Evolutionary conservation across 2,113 vertebrate genomes (phyloP).

Genomic region (Nannobrachium achirus): DNA sequence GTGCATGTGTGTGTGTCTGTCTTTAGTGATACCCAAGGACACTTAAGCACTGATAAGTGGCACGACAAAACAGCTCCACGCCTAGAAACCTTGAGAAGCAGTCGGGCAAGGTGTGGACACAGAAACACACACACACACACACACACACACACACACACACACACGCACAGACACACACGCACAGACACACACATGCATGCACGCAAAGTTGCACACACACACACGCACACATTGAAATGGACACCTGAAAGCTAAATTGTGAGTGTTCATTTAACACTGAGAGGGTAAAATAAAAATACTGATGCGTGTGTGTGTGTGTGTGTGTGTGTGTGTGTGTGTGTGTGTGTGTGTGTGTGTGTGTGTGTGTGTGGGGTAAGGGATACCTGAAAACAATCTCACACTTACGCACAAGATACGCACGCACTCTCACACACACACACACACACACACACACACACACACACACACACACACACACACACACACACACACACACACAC

Average conservation of each 20-base stretch:
- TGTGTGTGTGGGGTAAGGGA: not conserved
- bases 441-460: not conserved
- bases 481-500: conserved; percentile 9
- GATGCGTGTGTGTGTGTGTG: too few species aligned
- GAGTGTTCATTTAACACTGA: too few species aligned
- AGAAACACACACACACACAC: not conserved
- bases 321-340: too few species aligned
- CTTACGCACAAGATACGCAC: not conserved
- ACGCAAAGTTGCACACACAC: not conserved
- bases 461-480: conserved; percentile 1
- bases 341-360: too few species aligned
- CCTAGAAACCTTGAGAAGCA: conserved; percentile 56
- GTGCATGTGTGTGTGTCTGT: conserved; percentile 13
- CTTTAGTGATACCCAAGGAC: conserved; percentile 51
- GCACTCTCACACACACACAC: not conserved
- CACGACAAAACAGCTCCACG: conserved; percentile 48
- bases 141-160: conserved; percentile 7
- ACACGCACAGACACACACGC: not conserved
- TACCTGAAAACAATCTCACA: not conserved
- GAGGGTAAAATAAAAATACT: too few species aligned
- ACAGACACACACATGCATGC: too few species aligned
- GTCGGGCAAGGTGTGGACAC: conserved; percentile 33
- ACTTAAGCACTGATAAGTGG: conserved; percentile 58
- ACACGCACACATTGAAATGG: too few species aligned
- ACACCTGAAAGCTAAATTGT: too few species aligned